Evolutionary conservation across 2,888 invertebrate species (phyloP).

Genomic region (Nasonia oneida): DNA sequence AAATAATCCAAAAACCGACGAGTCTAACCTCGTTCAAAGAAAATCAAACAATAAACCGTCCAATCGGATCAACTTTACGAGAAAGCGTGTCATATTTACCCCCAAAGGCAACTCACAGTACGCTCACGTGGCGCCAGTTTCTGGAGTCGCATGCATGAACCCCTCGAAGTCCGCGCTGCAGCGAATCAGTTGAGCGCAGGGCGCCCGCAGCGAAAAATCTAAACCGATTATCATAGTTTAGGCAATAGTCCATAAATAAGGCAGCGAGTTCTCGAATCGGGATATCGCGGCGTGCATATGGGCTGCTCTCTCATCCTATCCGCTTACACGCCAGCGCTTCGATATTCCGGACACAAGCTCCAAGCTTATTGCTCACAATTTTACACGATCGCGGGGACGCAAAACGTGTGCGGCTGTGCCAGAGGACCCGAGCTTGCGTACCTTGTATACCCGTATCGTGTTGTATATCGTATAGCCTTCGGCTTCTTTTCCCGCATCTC

Average conservation of each 20-base stretch:
- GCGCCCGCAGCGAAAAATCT: not conserved
- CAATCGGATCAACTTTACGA: not conserved
- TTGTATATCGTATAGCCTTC: too few species aligned
- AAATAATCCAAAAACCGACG: too few species aligned
- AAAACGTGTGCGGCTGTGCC: not conserved
- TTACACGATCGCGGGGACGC: conserved; percentile 4
- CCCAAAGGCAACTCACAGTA: too few species aligned
- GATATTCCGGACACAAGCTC: not conserved
- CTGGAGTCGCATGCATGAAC: not conserved
- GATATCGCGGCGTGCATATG: not conserved
- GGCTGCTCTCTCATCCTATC: not conserved
- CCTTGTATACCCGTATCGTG: too few species aligned
- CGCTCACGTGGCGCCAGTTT: not conserved
- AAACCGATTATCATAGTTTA: conserved; percentile 13
- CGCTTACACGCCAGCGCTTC: not conserved
- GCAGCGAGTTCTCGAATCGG: not conserved
- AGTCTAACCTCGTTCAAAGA: not conserved
- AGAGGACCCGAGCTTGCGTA: not conserved
- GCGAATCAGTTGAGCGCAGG: not conserved
- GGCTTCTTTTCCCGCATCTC: not conserved
- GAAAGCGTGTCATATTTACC: not conserved
- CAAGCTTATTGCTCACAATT: conserved; percentile 17
- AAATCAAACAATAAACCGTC: not conserved
- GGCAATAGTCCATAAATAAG: conserved; percentile 6
- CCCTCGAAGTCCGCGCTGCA: not conserved